Percentiles rank a stretch among this genome's conserved stretches.
phyloP scores from a whole-genome alignment of 2,888 invertebrate genomes.

The Timandra comae region DNA sequence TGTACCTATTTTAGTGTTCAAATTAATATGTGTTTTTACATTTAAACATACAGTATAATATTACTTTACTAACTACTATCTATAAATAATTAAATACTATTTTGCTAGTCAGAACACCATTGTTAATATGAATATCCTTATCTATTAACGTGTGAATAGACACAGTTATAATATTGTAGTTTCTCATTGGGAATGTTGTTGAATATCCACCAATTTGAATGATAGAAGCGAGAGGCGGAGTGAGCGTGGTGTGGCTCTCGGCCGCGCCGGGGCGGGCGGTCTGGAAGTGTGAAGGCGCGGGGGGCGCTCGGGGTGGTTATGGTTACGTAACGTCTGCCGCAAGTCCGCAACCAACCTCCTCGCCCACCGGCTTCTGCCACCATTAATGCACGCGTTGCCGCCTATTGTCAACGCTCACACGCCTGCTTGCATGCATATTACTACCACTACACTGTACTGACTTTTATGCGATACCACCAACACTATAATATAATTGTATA shows the following conservation, averaged over 20 bases:
- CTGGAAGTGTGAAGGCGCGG: constrained; percentile 45
- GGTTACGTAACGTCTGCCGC: constrained; percentile 55
- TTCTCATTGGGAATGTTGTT: too few species aligned
- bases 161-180: too few species aligned
- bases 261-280: constrained; percentile 21
- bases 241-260: constrained; percentile 5
- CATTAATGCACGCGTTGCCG: constrained; percentile 35
- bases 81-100: too few species aligned
- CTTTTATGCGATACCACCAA: constrained; percentile 35
- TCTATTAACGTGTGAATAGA: too few species aligned
- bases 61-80: too few species aligned
- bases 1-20: too few species aligned
- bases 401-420: constrained; percentile 42
- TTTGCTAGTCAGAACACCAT: too few species aligned
- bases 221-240: neutral
- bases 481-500: constrained; percentile 13
- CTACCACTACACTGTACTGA: constrained; percentile 28
- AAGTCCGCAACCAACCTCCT: constrained; percentile 28
- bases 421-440: constrained; percentile 35
- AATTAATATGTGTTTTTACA: too few species aligned
- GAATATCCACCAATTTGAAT: neutral
- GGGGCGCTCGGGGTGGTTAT: constrained; percentile 22
- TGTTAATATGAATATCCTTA: too few species aligned
- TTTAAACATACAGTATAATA: too few species aligned
- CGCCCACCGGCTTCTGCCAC: constrained; percentile 21